Conservation (phyloP, 2,888 invertebrate species). For the Agriopis aurantiaria region DNA sequence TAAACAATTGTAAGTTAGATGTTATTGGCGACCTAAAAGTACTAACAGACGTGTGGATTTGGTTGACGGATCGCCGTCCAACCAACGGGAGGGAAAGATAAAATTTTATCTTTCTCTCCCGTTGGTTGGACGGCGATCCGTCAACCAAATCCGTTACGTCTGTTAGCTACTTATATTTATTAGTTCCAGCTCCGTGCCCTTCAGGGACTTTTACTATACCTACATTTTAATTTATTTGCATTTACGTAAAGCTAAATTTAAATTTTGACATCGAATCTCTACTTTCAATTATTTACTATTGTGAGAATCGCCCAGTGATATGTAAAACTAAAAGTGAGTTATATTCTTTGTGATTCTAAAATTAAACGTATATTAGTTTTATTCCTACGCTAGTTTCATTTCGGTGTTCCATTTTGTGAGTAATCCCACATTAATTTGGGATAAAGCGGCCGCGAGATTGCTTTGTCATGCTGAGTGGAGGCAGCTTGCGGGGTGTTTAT, state of each 20-base stretch:
- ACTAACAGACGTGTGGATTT: no score
- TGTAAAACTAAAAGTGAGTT: slow-evolving; percentile 62
- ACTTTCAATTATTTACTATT: slow-evolving; percentile 36
- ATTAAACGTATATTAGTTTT: slow-evolving; percentile 81
- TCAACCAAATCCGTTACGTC: no score
- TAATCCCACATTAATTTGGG: slow-evolving; percentile 30
- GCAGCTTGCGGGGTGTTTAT: slow-evolving; percentile 25
- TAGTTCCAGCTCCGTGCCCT: slow-evolving; percentile 39
- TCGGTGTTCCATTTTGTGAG: slow-evolving; percentile 30
- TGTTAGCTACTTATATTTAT: slow-evolving; percentile 32
- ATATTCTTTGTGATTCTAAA: slow-evolving; percentile 79
- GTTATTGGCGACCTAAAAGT: slow-evolving; percentile 36
- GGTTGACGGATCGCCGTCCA: no score
- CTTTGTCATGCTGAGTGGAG: slow-evolving; percentile 26
- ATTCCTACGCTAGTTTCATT: slow-evolving; percentile 62
- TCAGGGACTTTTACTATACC: slow-evolving; percentile 24
- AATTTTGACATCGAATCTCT: slow-evolving; percentile 7
- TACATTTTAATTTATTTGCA: slow-evolving; percentile 45
- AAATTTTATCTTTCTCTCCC: no score
- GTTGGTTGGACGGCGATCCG: no score
- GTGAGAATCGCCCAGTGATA: slow-evolving; percentile 49
- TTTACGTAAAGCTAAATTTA: slow-evolving; percentile 39
- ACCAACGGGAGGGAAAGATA: no score
- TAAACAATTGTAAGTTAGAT: slow-evolving; percentile 38
- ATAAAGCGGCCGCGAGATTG: slow-evolving; percentile 23